A percentile compares a stretch with the other conserved stretches of the same genome.
Evolutionary conservation across 2,113 vertebrate species (phyloP).

Genomic region (Antigone vipio): DNA sequence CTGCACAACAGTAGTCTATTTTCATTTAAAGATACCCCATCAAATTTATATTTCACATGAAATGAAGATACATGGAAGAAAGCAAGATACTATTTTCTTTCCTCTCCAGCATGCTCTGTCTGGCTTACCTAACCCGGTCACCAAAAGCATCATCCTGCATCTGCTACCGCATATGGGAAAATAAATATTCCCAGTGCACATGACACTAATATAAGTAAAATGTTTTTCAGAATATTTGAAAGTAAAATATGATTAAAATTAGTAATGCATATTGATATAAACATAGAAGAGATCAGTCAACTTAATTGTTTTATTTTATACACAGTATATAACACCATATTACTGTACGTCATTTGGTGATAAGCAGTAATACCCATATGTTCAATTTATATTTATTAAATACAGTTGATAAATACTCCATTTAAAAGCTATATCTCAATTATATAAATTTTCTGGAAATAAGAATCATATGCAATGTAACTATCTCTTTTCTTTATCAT

Average conservation of each 20-base stretch:
- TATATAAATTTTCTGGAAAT: not conserved
- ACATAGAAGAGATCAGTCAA: not conserved
- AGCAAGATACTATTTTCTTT: not conserved
- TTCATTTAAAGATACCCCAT: not conserved
- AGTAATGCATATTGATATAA: not conserved
- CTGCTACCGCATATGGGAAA: not conserved
- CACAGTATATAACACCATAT: not conserved
- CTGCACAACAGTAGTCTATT: not conserved
- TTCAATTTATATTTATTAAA: not conserved
- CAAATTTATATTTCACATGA: not conserved
- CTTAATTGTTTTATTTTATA: not conserved
- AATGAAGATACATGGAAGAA: not conserved
- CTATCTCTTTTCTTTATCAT: not conserved
- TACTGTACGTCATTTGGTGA: not conserved
- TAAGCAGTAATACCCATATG: not conserved
- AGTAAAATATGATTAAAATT: not conserved
- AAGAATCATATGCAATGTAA: not conserved
- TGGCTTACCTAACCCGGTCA: not conserved
- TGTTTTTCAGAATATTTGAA: not conserved
- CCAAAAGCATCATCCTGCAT: not conserved
- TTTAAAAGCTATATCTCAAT: not conserved
- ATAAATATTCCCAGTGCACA: not conserved
- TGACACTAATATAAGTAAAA: not conserved
- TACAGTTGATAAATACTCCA: not conserved
- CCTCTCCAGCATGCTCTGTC: not conserved